These are phyloP conservation scores for Tiliqua scincoides DNA, from an alignment of 2,113 vertebrate species.

Conservation along the genomic window DNA sequence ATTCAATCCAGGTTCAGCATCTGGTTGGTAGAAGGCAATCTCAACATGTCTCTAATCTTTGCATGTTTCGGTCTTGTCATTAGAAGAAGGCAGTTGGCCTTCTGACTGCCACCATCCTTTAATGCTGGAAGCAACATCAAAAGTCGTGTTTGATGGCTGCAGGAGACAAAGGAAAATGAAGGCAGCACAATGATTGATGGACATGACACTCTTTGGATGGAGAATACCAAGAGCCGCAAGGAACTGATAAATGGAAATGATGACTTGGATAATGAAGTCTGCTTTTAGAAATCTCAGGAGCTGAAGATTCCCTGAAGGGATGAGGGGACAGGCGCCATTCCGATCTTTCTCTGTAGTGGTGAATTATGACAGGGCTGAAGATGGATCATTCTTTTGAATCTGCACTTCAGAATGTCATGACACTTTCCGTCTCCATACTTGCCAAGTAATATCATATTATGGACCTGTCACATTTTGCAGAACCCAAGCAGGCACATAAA, in stretches of 20 bases:
- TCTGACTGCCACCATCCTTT: neutral
- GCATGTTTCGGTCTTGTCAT: neutral
- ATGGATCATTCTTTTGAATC: constrained; percentile 55
- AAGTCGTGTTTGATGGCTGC: constrained; percentile 37
- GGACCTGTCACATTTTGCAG: constrained; percentile 1
- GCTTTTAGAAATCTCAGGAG: constrained; percentile 59
- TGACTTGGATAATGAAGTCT: constrained; percentile 66
- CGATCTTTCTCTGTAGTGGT: constrained; percentile 43
- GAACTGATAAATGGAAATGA: constrained; percentile 69
- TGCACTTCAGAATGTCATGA: constrained; percentile 44
- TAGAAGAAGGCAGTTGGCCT: neutral
- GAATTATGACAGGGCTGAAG: constrained; percentile 54
- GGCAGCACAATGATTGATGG: constrained; percentile 65
- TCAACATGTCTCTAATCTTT: neutral
- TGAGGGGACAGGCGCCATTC: constrained; percentile 32
- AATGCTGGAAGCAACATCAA: neutral
- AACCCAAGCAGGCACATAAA: neutral
- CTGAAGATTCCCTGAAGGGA: constrained; percentile 52
- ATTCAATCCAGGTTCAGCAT: neutral
- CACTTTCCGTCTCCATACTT: constrained; percentile 25
- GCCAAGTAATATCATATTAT: constrained; percentile 10
- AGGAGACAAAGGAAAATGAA: constrained; percentile 53
- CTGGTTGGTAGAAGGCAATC: neutral
- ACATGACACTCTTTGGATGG: constrained; percentile 49
- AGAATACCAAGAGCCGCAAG: constrained; percentile 54